Base-by-base conservation (phyloP, 2,113 vertebrate genomes). In the Peromyscus californicus region DNA sequence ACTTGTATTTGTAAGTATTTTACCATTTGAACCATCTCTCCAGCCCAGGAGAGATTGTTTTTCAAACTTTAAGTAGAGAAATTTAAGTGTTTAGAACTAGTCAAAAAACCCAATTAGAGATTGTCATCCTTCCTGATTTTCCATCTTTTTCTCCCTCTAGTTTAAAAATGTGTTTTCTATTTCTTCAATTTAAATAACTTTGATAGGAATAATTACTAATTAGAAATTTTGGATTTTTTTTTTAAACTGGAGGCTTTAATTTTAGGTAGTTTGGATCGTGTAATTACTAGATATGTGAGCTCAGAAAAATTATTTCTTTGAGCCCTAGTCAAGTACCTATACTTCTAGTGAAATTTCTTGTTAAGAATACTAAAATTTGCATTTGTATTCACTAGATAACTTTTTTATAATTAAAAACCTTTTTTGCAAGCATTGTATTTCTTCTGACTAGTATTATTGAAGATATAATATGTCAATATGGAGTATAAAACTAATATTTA, bases 41-140 rank as follows among this genome's bases (percentile, higher is more conserved):
- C 3, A 10, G 67, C 67, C 67, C 31, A 31, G 3, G 29, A 9
- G 10, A 31, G 67, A 33, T 69, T 33, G 10, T 69, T 69, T 69
- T 69, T 69, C 17, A 42, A 39, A 51, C 42, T 51, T 82, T 91
- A 91, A 39, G 72, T 78, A 63, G 6, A 92, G 80, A 91, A 70
- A 72, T 88, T 91, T 85, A 92, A 75, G 48, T 57, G 45, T 94
- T 85, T 79, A 85, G 93, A 96, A 74, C 7, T 89, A 67, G 17
- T 91, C 7, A 11, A 39, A 80, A 93, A 96, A 21, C 48, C 36
- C 26, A 78, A 0, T 69, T 84, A 78, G n/a, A 93, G 80, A 80
- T 96, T 94, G 93, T 95, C 31, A 78, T 36, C 69, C 3, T 10
- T 91, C 5, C 12, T 21, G 48, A 0, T 54, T 96, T 94, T 29